phyloP scores from a whole-genome alignment of 1,140 invertebrate species.

The Lepidurus apus region DNA sequence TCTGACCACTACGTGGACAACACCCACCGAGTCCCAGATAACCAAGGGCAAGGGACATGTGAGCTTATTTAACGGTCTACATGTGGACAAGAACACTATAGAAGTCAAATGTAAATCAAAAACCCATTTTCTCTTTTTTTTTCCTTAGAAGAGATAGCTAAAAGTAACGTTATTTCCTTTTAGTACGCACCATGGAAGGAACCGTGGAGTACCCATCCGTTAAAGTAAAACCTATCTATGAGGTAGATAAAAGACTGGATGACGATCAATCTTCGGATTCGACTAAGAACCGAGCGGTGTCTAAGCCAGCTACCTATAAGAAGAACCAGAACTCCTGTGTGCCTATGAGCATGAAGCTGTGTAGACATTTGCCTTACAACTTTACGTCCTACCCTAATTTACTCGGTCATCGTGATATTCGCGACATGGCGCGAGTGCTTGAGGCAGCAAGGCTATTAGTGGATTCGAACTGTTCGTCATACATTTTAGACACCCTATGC shows the following conservation, averaged over 20 bases:
- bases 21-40: not conserved
- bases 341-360: slow-evolving; percentile 61
- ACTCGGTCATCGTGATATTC: slow-evolving; percentile 56
- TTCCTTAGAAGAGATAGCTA: not conserved
- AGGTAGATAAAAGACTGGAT: slow-evolving; percentile 19
- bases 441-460: slow-evolving; percentile 76
- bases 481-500: slow-evolving; percentile 79
- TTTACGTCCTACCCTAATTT: slow-evolving; percentile 77
- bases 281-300: not conserved
- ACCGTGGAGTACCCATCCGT: not conserved
- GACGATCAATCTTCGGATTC: slow-evolving; percentile 1
- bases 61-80: not conserved
- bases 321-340: slow-evolving; percentile 48
- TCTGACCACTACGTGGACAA: not conserved
- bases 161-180: not conserved
- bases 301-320: not conserved
- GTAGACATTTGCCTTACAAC: slow-evolving; percentile 64
- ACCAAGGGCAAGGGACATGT: not conserved
- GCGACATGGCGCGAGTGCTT: slow-evolving; percentile 65
- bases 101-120: slow-evolving; percentile 36
- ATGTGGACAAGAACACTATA: slow-evolving; percentile 27
- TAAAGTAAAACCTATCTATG: slow-evolving; percentile 55
- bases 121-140: not conserved
- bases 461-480: slow-evolving; percentile 77
- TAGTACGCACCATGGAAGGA: not conserved